Evolutionary conservation across 2,888 invertebrate species (phyloP).

Genomic region (Drosophila emarginata): DNA sequence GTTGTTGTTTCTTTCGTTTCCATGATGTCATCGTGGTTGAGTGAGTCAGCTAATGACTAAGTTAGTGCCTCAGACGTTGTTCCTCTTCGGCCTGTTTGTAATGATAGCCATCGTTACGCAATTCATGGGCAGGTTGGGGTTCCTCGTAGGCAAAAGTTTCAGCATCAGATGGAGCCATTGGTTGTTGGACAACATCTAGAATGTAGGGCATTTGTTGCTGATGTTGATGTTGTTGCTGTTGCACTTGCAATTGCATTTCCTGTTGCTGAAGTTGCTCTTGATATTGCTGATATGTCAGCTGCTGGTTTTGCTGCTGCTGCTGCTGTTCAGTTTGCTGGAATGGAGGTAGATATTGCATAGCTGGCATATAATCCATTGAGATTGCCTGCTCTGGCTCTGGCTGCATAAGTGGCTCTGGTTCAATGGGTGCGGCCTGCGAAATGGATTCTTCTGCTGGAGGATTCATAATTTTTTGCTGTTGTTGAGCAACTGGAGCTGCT

Average conservation of each 20-base stretch:
- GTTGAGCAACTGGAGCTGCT: conserved; percentile 2
- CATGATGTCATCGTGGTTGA: conserved; percentile 8
- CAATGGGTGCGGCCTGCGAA: conserved; percentile 15
- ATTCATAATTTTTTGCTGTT: conserved; percentile 19
- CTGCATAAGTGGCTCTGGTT: conserved; percentile 6
- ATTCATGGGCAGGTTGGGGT: conserved; percentile 62
- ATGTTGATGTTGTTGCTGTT: conserved; percentile 26
- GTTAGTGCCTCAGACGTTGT: conserved; percentile 60
- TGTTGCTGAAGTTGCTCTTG: conserved; percentile 55
- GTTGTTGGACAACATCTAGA: conserved; percentile 63
- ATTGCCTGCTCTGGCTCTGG: background rate
- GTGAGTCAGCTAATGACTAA: conserved; percentile 22
- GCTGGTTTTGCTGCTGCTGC: conserved; percentile 17
- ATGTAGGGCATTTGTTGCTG: conserved; percentile 56
- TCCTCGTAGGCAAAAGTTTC: conserved; percentile 48
- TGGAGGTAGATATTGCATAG: conserved; percentile 56
- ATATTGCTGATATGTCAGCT: conserved; percentile 63
- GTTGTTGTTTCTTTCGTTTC: background rate
- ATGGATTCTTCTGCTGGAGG: conserved; percentile 18
- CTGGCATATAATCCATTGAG: conserved; percentile 27
- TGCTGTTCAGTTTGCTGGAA: conserved; percentile 21
- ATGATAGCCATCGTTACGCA: conserved; percentile 70
- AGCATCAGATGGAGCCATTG: conserved; percentile 60
- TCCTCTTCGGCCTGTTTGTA: conserved; percentile 61
- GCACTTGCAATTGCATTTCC: background rate